Evolutionary conservation across 2,888 invertebrate genomes (phyloP), one percentile per base, ranked within the genome.

Genomic region (Smittia aterrima): DNA sequence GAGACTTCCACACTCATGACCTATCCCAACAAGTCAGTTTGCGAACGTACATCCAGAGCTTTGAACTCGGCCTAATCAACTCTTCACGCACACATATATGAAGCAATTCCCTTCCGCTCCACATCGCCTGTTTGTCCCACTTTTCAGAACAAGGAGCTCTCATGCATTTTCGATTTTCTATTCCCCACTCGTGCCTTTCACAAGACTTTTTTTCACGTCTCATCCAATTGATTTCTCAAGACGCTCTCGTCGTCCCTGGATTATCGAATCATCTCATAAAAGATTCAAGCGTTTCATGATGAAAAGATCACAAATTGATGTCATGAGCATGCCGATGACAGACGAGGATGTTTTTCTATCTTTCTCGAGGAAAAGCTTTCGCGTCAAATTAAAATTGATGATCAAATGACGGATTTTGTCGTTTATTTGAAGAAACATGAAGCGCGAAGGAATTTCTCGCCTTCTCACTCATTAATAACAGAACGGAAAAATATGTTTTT

Each of bases 61-160:
- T 54, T 54, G 54, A 54, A 54, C 54, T 54, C 54, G 54, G 54
- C 54, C 54, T 54, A n/a, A 54, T 54, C 54, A 40, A 40, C 11
- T 40, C 11, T 40, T 11, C 6, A n/a, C 54, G 18, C 18, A 54
- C 18, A 54, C 18, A 6, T 4, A 7, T 6, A 54, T 7, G 18
- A 54, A 54, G n/a, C n/a, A 54, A 54, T 54, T 16, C 16, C 54
- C n/a, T 16, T 16, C 54, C n/a, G 18, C 54, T 54, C 13, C 18
- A n/a, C 54, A 13, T n/a, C n/a, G 13, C 6, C 6, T 54, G 38
- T 54, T 54, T 54, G 54, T 18, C 54, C 54, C 54, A 54, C n/a
- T 54, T 54, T 54, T 54, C 54, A 11, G 54, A 6, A 13, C 3
- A 54, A 16, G 40, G 3, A n/a, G n/a, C 16, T 16, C 6, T 54